Evolutionary conservation across 1,140 invertebrate species (phyloP).

Genomic region (Atta colombica): DNA sequence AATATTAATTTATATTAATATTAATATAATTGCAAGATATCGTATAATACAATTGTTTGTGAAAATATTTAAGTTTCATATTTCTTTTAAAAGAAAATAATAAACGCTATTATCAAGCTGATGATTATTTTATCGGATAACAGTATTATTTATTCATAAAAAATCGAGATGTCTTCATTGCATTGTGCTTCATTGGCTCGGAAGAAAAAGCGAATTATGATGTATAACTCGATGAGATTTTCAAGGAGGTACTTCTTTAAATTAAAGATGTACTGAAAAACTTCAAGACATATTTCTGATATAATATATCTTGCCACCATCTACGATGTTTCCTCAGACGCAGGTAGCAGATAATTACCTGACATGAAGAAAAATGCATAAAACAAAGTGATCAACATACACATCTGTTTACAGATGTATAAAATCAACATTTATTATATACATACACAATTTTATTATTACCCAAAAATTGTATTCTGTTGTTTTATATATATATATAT

Average conservation of each 20-base stretch:
- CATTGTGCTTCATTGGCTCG: conserved; percentile 21
- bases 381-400: conserved; percentile 18
- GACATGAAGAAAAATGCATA: background rate
- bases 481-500: too few relatives aligned
- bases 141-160: conserved; percentile 29
- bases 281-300: conserved; percentile 28
- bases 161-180: conserved; percentile 9
- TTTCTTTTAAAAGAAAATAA: background rate
- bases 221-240: conserved; percentile 46
- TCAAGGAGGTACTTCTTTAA: conserved; percentile 54
- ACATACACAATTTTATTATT: too few relatives aligned
- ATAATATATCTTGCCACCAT: background rate
- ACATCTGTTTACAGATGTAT: background rate
- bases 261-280: conserved; percentile 45
- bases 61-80: background rate
- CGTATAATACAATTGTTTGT: background rate
- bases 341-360: background rate
- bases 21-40: background rate
- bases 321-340: conserved; percentile 9
- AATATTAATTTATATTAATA: too few relatives aligned
- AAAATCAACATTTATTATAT: background rate
- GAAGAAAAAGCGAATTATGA: conserved; percentile 41
- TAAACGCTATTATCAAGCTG: background rate
- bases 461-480: background rate
- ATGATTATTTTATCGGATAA: conserved; percentile 11